Base-by-base conservation (phyloP, 2,888 invertebrate species). In the Heliconius ethilla region DNA sequence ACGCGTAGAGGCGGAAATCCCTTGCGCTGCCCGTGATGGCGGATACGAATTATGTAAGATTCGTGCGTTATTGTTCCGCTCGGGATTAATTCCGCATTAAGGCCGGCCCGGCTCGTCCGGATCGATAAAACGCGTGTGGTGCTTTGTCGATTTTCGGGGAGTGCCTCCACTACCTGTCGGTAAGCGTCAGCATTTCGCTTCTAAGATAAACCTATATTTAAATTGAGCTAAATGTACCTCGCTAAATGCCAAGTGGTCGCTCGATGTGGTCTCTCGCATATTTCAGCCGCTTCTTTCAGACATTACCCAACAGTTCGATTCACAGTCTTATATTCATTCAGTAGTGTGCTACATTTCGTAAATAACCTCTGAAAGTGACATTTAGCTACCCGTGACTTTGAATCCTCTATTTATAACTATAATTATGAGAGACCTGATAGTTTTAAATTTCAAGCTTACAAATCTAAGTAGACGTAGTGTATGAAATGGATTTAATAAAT, bases 41-140 rank as follows among this genome's bases (percentile, higher is more conserved):
- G 88, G 91, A 86, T 87, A 86, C 86, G 86, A 91, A 91, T 93
- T 93, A 93, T 93, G 92, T 93, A 93, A 93, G 92, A 91, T 86
- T 87, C 88, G 87, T 86, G 86, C 88, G 89, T 90, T 92, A 90
- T 91, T 92, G 89, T 91, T 89, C 86, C 86, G 77, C 80, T 82
- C 87, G 87, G 85, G 89, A 85, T 88, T 89, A 89, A 84, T 86
- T 87, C 86, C 87, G 86, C 82, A 83, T 75, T 77, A 81, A 77
- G 78, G 69, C 76, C 77, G 76, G 79, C 75, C 78, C 80, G 79
- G 78, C 78, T 80, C 81, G 81, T 82, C 81, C 70, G 70, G 81
- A 80, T 84, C 83, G 82, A 83, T 82, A 79, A 82, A 75, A 76
- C 83, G 84, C 82, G 84, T 82, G 85, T 85, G 84, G 77, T 77